Conservation (phyloP, 2,113 vertebrate species). For the Pogona vitticeps region DNA sequence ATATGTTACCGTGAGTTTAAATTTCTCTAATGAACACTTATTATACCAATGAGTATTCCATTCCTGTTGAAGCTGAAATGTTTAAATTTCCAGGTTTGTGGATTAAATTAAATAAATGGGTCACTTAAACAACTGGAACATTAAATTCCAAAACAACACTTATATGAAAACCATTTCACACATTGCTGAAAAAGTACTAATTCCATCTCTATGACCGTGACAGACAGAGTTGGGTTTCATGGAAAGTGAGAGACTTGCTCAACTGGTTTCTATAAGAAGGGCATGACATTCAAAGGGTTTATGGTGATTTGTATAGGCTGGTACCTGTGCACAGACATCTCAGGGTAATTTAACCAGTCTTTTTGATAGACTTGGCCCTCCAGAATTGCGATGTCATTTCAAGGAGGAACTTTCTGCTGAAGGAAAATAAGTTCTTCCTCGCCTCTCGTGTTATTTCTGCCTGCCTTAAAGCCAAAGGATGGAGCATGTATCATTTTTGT, state of each 20-base stretch:
- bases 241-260: neutral
- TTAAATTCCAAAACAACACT: neutral
- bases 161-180: neutral
- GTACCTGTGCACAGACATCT: neutral
- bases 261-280: neutral
- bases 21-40: neutral
- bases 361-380: neutral
- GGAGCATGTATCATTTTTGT: neutral
- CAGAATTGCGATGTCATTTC: neutral
- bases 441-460: neutral
- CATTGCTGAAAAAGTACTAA: neutral
- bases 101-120: neutral
- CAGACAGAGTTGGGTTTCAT: neutral
- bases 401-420: neutral
- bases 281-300: neutral
- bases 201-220: neutral
- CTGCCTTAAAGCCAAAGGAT: neutral
- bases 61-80: neutral
- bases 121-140: neutral
- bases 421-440: neutral
- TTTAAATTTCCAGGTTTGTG: neutral
- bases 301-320: neutral
- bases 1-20: conserved; percentile 7
- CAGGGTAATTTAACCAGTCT: neutral
- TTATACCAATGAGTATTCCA: neutral